Evolutionary conservation across 2,888 invertebrate species (phyloP).

Genomic region (Orgyia antiqua): DNA sequence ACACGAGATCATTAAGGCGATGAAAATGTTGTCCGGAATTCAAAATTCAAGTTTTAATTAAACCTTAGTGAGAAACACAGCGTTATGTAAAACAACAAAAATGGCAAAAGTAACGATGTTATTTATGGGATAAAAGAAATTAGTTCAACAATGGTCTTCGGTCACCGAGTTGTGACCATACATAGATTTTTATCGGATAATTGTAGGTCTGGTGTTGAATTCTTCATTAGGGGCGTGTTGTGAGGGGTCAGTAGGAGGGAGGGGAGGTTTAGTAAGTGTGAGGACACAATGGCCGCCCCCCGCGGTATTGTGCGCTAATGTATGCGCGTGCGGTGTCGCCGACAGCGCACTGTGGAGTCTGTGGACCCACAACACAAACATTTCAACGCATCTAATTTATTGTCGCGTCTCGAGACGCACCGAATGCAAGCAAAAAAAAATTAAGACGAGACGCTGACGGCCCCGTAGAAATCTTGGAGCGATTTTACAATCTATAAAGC

Average conservation of each 20-base stretch:
- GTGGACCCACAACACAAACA: slow-evolving; percentile 73
- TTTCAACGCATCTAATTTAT: slow-evolving; percentile 75
- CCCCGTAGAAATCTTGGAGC: too few relatives aligned
- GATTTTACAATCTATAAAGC: too few relatives aligned
- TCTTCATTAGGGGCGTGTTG: slow-evolving; percentile 59
- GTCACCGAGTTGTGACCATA: slow-evolving; percentile 16
- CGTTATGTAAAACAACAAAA: too few relatives aligned
- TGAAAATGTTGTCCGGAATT: too few relatives aligned
- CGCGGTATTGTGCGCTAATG: slow-evolving; percentile 65
- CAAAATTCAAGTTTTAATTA: too few relatives aligned
- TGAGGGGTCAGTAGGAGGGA: slow-evolving; percentile 15
- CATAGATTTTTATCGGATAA: slow-evolving; percentile 65
- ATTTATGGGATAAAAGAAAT: slow-evolving; percentile 7
- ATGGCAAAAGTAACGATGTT: too few relatives aligned
- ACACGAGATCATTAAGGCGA: too few relatives aligned
- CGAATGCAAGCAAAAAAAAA: slow-evolving; percentile 65
- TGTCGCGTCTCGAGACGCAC: slow-evolving; percentile 53
- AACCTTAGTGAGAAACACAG: too few relatives aligned
- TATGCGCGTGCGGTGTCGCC: slow-evolving; percentile 60
- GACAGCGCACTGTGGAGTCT: slow-evolving; percentile 41
- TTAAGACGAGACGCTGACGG: too few relatives aligned
- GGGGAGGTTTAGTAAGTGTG: slow-evolving; percentile 36
- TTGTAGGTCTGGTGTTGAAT: slow-evolving; percentile 61
- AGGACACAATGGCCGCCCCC: slow-evolving; percentile 68
- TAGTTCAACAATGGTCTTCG: slow-evolving; percentile 7